Evolutionary conservation across 1,140 invertebrate species (phyloP).

Genomic region (Hirudo medicinalis): DNA sequence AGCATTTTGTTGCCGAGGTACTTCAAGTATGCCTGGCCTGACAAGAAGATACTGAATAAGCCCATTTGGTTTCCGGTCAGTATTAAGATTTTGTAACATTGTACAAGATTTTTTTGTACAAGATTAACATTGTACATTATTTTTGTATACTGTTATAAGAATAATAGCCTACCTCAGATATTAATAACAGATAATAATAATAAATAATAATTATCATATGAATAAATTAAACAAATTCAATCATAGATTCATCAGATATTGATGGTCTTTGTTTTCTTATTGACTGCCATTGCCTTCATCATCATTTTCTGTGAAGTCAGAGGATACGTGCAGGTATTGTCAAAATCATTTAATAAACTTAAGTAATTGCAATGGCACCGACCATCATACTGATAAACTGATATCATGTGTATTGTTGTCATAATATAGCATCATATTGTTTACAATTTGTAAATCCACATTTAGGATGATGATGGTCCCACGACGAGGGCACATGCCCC

Average conservation of each 20-base stretch:
- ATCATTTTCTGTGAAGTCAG: slow-evolving; percentile 14
- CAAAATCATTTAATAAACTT: not conserved
- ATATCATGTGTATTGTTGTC: too few species aligned
- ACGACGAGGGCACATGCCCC: not conserved
- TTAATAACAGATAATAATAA: too few species aligned
- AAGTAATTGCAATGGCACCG: not conserved
- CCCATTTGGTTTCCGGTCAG: slow-evolving; percentile 14
- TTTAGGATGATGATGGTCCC: too few species aligned
- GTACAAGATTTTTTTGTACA: not conserved
- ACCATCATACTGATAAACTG: too few species aligned
- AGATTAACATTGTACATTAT: not conserved
- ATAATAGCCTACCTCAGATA: too few species aligned
- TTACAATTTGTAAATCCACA: too few species aligned
- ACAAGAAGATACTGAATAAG: not conserved
- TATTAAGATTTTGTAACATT: too few species aligned
- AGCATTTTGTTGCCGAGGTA: slow-evolving; percentile 17
- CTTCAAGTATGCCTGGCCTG: slow-evolving; percentile 8
- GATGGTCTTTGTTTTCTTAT: slow-evolving; percentile 10
- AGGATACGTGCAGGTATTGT: slow-evolving; percentile 1
- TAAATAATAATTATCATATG: not conserved
- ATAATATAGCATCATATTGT: too few species aligned
- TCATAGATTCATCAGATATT: slow-evolving; percentile 13
- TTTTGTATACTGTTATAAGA: too few species aligned
- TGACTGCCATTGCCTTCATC: slow-evolving; percentile 16
- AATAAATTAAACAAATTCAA: not conserved